phyloP scores from a whole-genome alignment of 2,888 invertebrate species.

The Tipula helvola region DNA sequence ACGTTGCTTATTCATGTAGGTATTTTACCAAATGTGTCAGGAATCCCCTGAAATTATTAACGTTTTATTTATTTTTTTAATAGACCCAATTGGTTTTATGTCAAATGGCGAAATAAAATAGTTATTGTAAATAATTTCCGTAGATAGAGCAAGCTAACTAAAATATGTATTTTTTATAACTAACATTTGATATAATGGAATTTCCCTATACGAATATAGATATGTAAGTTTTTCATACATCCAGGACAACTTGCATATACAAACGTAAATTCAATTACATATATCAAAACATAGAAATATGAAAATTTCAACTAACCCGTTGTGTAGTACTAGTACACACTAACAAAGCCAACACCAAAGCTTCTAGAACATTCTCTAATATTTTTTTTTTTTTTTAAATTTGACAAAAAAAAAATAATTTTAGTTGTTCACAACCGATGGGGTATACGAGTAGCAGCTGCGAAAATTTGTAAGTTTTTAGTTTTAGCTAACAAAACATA shows the following conservation, averaged over 20 bases:
- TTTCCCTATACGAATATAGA: too few relatives aligned
- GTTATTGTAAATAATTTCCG: not conserved
- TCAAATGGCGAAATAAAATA: not conserved
- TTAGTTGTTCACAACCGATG: not conserved
- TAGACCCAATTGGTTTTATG: not conserved
- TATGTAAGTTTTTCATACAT: not conserved
- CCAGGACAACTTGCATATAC: too few relatives aligned
- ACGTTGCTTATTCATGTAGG: too few relatives aligned
- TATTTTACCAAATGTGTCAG: too few relatives aligned
- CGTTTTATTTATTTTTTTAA: too few relatives aligned
- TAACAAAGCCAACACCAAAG: not conserved
- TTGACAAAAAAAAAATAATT: not conserved
- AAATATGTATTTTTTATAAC: too few relatives aligned
- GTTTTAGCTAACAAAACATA: not conserved
- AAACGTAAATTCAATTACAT: not conserved
- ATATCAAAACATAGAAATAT: not conserved
- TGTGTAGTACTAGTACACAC: not conserved
- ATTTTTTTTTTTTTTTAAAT: not conserved
- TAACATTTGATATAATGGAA: too few relatives aligned
- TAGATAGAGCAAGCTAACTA: too few relatives aligned
- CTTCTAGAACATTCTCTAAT: not conserved
- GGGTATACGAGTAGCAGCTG: not conserved
- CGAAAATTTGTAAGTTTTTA: not conserved
- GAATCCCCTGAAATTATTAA: too few relatives aligned
- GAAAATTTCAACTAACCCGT: not conserved